phyloP scores from a whole-genome alignment of 2,797 vertebrate genomes.

The Poliocrania exsul region DNA sequence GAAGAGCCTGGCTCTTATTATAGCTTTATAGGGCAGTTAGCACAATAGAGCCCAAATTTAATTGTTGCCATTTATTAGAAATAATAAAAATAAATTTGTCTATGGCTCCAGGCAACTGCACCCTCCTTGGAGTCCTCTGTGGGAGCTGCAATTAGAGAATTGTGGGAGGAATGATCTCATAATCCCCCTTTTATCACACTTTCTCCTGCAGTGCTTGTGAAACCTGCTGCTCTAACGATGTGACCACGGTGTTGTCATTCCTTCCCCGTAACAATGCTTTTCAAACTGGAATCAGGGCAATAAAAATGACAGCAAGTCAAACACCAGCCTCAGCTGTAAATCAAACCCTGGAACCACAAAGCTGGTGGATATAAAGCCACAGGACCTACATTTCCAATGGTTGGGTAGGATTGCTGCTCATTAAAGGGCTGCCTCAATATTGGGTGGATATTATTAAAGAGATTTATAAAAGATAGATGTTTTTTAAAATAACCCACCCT shows the following conservation, averaged over 20 bases:
- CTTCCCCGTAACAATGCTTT: conserved; percentile 31
- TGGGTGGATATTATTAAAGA: conserved; percentile 35
- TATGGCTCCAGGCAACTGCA: background rate
- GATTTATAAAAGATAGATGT: conserved; percentile 57
- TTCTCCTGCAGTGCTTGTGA: background rate
- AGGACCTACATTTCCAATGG: conserved; percentile 27
- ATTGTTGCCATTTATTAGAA: background rate
- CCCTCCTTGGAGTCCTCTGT: background rate
- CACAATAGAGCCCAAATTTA: background rate
- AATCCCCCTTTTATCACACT: background rate
- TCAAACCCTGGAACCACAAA: conserved; percentile 54
- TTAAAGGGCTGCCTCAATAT: conserved; percentile 38
- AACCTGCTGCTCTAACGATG: background rate
- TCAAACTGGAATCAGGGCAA: conserved; percentile 58
- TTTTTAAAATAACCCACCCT: conserved; percentile 7
- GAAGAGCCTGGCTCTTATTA: background rate
- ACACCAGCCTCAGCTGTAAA: conserved; percentile 43
- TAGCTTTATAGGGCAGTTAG: background rate
- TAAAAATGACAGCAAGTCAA: conserved; percentile 50
- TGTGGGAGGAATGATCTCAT: background rate
- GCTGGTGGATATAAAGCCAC: conserved; percentile 35
- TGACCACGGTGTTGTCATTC: background rate
- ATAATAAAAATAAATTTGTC: background rate
- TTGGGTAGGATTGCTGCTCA: conserved; percentile 28
- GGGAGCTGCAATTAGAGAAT: background rate